These are phyloP conservation scores for Delichon dasypus DNA, from an alignment of 2,797 vertebrate genomes.

Conservation along the genomic window DNA sequence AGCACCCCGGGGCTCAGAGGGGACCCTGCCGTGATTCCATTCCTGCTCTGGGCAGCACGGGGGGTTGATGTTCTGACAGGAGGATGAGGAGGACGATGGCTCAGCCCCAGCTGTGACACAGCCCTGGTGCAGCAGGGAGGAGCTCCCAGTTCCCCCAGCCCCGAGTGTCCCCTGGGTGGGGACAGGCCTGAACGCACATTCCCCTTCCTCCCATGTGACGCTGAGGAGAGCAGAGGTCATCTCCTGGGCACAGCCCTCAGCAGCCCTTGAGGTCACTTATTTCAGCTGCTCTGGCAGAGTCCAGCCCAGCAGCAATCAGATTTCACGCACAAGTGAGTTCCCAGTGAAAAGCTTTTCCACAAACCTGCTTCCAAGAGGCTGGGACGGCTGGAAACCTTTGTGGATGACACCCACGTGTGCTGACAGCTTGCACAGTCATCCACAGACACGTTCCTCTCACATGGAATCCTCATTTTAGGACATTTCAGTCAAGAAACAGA, in stretches of 20 bases:
- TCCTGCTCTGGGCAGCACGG: not conserved
- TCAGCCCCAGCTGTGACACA: not conserved
- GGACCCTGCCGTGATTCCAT: fast-evolving
- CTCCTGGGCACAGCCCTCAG: not conserved
- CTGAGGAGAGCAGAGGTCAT: not conserved
- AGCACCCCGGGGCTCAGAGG: not conserved
- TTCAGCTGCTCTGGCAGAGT: not conserved
- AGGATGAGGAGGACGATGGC: too few relatives aligned
- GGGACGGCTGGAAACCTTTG: fast-evolving
- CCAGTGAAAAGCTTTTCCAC: not conserved
- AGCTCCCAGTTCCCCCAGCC: not conserved
- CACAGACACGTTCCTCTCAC: fast-evolving
- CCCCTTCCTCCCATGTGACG: fast-evolving
- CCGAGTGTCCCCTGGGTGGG: not conserved
- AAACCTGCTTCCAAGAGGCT: not conserved
- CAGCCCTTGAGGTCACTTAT: not conserved
- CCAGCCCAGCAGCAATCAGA: not conserved
- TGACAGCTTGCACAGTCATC: not conserved
- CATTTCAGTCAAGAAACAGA: not conserved
- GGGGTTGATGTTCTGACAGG: too few relatives aligned
- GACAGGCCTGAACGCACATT: not conserved
- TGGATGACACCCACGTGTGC: not conserved
- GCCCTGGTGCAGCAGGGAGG: not conserved
- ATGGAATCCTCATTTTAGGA: not conserved
- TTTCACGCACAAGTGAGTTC: not conserved